Evolutionary conservation across 2,797 vertebrate genomes (phyloP), one percentile per base, ranked within the genome.

Genomic region (Chaetodon trifasciatus): DNA sequence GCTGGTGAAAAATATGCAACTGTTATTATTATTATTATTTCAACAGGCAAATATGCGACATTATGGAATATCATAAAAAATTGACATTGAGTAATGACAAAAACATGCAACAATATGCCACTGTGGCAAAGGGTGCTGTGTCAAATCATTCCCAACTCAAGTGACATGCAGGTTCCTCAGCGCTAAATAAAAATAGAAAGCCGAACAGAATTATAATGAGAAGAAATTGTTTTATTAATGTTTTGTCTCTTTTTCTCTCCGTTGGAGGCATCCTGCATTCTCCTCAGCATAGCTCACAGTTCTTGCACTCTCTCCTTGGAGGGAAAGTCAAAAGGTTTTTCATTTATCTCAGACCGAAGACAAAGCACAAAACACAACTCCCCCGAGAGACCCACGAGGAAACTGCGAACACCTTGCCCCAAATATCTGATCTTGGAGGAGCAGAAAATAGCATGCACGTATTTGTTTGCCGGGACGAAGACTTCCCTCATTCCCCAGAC

Each of bases 401-500:
- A 94, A 89, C 90, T 84, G 89, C 86, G 82, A 94, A 95, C 94
- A 95, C 94, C 94, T 95, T 94, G 95, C 92, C 95, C 95, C 92
- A 95, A 94, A 95, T 96, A 95, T 88, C 90, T 94, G 94, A 92
- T 95, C 94, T 93, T 89, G 88, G 86, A 90, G 89, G 75, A 92
- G 93, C 92, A 93, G 90, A 95, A 94, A 95, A 95, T 95, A 96
- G 93, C 90, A 91, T 87, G 83, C 81, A 55, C n/a, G 82, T 93
- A 91, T 95, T 94, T 95, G 94, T 95, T 95, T 95, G 94, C 90
- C 55, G 87, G 92, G 86, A 92, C 86, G 81, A 88, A 92, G 90
- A 85, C 88, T 88, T 89, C 85, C 87, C 86, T 91, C 76, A 5
- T 74, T 93, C 92, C 94, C 93, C 76, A 87, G 92, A 93, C 82